A percentile compares a stretch with the other conserved stretches of the same genome.
phyloP scores from a whole-genome alignment of 2,113 vertebrate species.

The Mesitornis unicolor region DNA sequence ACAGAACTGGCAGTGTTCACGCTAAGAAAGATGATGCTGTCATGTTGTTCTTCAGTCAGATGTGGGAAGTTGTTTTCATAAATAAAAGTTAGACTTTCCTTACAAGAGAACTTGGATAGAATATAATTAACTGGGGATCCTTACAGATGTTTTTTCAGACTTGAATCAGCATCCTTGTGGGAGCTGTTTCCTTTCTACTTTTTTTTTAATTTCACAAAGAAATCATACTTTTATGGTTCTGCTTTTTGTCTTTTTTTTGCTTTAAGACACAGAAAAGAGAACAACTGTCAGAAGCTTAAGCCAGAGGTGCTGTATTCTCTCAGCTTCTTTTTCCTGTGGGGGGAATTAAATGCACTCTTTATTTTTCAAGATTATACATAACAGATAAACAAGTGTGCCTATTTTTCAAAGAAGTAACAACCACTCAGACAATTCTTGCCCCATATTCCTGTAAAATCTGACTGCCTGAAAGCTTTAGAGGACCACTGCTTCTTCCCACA shows the following conservation, averaged over 20 bases:
- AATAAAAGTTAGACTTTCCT: neutral
- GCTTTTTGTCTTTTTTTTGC: neutral
- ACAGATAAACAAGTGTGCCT: neutral
- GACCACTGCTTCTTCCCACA: neutral
- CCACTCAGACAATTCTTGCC: neutral
- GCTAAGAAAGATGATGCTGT: slow-evolving; percentile 41
- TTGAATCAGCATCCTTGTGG: neutral
- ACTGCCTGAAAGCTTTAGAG: neutral
- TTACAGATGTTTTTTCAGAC: neutral
- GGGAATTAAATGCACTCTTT: neutral
- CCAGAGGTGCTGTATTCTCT: neutral
- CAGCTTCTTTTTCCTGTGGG: neutral
- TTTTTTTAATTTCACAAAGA: neutral
- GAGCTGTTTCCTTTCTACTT: neutral
- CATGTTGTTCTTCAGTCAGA: neutral
- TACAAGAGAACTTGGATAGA: neutral
- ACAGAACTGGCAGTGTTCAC: slow-evolving; percentile 16
- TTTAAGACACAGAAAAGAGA: neutral
- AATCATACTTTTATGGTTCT: neutral
- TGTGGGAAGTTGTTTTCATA: slow-evolving; percentile 36
- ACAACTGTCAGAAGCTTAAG: neutral
- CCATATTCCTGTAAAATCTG: neutral
- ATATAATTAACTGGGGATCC: neutral
- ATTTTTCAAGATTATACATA: neutral
- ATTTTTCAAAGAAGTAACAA: neutral